A percentile compares a stretch with the other conserved stretches of the same genome.
phyloP scores from a whole-genome alignment of 2,797 vertebrate species.

The Megalops cyprinoides region DNA sequence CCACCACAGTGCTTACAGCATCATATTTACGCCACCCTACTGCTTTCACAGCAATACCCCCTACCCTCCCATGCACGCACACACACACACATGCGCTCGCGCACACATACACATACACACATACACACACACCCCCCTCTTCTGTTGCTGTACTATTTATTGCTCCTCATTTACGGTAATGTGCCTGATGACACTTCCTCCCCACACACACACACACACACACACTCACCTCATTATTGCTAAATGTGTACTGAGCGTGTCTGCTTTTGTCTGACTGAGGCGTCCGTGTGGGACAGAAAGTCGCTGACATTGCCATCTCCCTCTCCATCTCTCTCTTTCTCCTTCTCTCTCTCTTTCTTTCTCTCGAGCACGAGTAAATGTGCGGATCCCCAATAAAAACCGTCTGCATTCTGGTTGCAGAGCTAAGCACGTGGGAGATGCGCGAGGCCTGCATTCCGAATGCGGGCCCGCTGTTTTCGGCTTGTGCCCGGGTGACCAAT shows the following conservation, averaged over 20 bases:
- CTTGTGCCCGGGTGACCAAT: no score
- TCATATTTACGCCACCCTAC: conserved; percentile 47
- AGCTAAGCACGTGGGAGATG: no score
- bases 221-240: not conserved
- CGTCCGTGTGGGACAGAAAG: no score
- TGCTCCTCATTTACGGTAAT: conserved; percentile 37
- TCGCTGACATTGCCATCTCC: no score
- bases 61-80: not conserved
- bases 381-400: no score
- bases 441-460: no score
- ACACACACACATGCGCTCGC: no score
- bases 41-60: not conserved
- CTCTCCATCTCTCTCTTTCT: no score
- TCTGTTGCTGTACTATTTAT: conserved; percentile 5
- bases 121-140: not conserved
- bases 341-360: no score
- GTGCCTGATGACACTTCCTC: conserved; percentile 30
- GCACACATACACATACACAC: not conserved
- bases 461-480: no score
- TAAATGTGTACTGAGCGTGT: not conserved
- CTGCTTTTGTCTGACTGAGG: not conserved
- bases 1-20: conserved; percentile 56
- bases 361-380: no score
- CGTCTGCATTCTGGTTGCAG: no score
- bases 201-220: not conserved